Percentiles rank a stretch among this genome's conserved stretches.
phyloP scores from a whole-genome alignment of 2,888 invertebrate species.

The Machimus atricapillus region DNA sequence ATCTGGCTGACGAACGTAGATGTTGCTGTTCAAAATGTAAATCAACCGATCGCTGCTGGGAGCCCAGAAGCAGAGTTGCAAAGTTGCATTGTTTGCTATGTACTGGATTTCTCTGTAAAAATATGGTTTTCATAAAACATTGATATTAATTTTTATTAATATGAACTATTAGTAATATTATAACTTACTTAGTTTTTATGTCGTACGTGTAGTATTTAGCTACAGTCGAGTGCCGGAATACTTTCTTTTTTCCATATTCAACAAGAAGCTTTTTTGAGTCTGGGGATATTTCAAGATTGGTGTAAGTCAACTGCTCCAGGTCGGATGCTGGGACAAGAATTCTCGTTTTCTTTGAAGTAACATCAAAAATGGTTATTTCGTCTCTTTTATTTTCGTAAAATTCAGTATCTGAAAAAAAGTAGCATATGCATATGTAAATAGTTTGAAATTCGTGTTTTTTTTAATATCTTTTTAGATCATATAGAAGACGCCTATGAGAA shows the following conservation, averaged over 20 bases:
- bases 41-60: conserved; percentile 65
- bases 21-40: conserved; percentile 74
- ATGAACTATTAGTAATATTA: neutral
- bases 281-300: conserved; percentile 55
- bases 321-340: neutral
- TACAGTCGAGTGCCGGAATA: conserved; percentile 71
- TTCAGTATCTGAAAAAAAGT: neutral
- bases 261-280: conserved; percentile 57
- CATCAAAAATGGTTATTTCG: neutral
- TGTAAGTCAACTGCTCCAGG: neutral
- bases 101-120: conserved; percentile 61
- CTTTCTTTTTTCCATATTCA: conserved; percentile 55
- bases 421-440: neutral
- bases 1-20: conserved; percentile 63
- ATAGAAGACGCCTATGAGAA: no score
- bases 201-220: conserved; percentile 71
- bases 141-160: no score
- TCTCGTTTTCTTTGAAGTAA: neutral
- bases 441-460: neutral
- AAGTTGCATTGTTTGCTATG: conserved; percentile 65
- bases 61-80: conserved; percentile 72
- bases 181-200: conserved; percentile 64
- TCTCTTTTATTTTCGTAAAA: neutral
- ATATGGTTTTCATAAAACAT: neutral
- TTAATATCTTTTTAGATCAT: no score